Conservation (phyloP, 2,888 invertebrate species). For the Caenorhabditis macrosperma region DNA sequence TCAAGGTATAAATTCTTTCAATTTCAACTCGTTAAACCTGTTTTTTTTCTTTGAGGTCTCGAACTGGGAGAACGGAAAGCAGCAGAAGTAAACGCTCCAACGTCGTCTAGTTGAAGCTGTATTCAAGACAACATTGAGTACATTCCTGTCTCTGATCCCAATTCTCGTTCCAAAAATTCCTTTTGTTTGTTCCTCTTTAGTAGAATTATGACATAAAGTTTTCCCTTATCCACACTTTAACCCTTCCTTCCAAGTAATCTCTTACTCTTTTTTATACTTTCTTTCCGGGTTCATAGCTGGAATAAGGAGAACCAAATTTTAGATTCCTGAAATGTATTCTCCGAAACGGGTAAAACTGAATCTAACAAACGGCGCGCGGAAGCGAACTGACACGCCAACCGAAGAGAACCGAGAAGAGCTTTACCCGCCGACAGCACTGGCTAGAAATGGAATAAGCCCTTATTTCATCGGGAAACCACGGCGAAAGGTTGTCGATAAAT, state of each 20-base stretch:
- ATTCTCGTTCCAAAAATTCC: slow-evolving; percentile 2
- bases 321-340: slow-evolving; percentile 25
- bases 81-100: slow-evolving; percentile 40
- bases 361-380: slow-evolving; percentile 18
- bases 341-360: slow-evolving; percentile 51
- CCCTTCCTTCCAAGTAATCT: slow-evolving; percentile 4
- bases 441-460: slow-evolving; percentile 50
- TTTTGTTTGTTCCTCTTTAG: slow-evolving; percentile 20
- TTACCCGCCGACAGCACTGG: slow-evolving; percentile 54
- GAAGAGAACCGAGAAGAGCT: slow-evolving; percentile 35
- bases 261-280: slow-evolving; percentile 14
- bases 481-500: slow-evolving; percentile 6
- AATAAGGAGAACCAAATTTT: neutral
- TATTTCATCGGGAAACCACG: slow-evolving; percentile 56
- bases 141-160: slow-evolving; percentile 48
- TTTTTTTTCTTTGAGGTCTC: slow-evolving; percentile 86
- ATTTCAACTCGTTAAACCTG: neutral
- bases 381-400: slow-evolving; percentile 14
- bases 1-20: slow-evolving; percentile 78
- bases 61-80: slow-evolving; percentile 89
- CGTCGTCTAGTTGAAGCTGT: neutral
- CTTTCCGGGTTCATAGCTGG: neutral
- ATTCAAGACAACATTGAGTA: slow-evolving; percentile 40
- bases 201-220: slow-evolving; percentile 48
- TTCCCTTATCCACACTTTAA: neutral